Percentiles rank a stretch among this genome's conserved stretches.
Conservation (phyloP, 2,113 vertebrate genomes). For the Albula goreensis region DNA sequence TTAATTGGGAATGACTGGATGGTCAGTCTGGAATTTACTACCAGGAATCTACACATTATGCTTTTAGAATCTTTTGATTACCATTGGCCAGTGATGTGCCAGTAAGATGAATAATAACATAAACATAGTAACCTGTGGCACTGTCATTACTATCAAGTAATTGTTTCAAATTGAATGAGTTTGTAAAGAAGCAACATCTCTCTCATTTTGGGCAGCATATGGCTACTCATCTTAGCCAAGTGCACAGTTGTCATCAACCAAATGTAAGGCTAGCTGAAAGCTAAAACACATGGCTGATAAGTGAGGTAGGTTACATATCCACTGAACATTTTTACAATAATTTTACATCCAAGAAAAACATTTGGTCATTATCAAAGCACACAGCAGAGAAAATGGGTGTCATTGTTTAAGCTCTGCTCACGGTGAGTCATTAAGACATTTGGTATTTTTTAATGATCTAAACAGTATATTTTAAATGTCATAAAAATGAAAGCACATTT, state of each 20-base stretch:
- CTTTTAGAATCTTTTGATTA: too few relatives aligned
- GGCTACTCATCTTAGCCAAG: background rate
- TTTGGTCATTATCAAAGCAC: background rate
- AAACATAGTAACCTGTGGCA: too few relatives aligned
- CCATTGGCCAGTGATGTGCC: too few relatives aligned
- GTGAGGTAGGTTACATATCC: background rate
- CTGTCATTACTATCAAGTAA: too few relatives aligned
- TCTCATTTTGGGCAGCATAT: background rate
- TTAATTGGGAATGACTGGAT: too few relatives aligned
- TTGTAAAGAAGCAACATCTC: background rate
- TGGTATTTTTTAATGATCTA: background rate
- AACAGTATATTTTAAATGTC: background rate
- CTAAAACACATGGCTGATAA: background rate
- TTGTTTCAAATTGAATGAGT: too few relatives aligned
- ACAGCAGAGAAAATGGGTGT: background rate
- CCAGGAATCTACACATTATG: too few relatives aligned
- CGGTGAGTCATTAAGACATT: background rate
- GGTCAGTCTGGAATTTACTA: too few relatives aligned
- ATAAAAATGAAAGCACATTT: background rate
- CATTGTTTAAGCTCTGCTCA: background rate
- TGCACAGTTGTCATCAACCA: background rate
- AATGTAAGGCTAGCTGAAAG: background rate
- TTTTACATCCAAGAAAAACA: background rate
- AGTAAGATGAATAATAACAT: too few relatives aligned
- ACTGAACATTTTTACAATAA: background rate